phyloP scores from a whole-genome alignment of 2,797 vertebrate genomes.

The Anas bernieri region DNA sequence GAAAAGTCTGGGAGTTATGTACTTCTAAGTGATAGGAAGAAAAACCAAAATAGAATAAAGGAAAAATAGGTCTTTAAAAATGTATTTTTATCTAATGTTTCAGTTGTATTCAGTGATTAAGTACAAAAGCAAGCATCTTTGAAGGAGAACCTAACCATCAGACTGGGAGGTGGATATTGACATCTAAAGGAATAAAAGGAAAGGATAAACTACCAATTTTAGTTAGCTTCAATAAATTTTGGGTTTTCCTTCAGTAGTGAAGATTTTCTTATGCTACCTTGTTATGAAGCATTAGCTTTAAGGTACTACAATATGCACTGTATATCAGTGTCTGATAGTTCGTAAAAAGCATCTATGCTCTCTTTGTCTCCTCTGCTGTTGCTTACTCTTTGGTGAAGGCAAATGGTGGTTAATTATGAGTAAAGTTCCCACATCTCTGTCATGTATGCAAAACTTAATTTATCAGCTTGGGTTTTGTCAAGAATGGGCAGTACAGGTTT shows the following conservation, averaged over 20 bases:
- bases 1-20: background rate
- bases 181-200: background rate
- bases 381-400: background rate
- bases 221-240: background rate
- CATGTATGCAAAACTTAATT: background rate
- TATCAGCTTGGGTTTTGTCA: background rate
- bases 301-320: background rate
- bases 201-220: background rate
- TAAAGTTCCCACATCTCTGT: background rate
- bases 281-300: background rate
- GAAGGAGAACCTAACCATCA: background rate
- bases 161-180: background rate
- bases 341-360: background rate
- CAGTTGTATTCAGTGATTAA: background rate
- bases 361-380: background rate
- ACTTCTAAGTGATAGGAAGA: background rate
- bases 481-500: background rate
- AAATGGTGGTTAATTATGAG: background rate
- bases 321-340: background rate
- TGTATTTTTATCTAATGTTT: background rate
- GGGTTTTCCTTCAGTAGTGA: background rate
- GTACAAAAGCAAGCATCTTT: background rate
- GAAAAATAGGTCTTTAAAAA: background rate
- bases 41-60: background rate
- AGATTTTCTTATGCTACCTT: background rate